Conservation (phyloP, 2,888 invertebrate species). For the Oligia strigilis region DNA sequence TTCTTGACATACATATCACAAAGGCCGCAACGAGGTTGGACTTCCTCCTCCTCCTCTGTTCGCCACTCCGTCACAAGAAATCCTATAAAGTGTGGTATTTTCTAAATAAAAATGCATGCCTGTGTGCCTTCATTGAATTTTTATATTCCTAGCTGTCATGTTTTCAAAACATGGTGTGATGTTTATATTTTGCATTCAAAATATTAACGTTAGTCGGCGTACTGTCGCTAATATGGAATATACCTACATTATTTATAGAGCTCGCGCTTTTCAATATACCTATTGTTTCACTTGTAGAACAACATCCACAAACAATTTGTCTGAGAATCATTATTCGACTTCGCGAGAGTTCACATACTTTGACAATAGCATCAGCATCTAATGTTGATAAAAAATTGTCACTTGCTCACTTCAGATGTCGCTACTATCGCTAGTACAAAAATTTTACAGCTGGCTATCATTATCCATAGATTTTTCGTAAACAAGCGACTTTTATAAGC, state of each 20-base stretch:
- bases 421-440: not conserved
- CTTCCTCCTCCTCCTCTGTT: no score
- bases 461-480: not conserved
- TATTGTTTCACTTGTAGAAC: conserved; percentile 4
- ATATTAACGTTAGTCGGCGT: conserved; percentile 28
- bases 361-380: not conserved
- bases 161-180: conserved; percentile 42
- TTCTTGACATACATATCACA: no score
- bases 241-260: not conserved
- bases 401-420: not conserved
- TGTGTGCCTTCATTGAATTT: conserved; percentile 7
- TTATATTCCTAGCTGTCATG: not conserved
- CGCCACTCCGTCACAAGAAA: not conserved
- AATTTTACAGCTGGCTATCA: not conserved
- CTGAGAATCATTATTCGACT: not conserved
- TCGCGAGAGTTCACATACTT: not conserved
- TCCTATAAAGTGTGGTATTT: conserved; percentile 16
- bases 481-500: not conserved
- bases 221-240: not conserved
- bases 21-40: no score
- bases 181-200: conserved; percentile 39
- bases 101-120: conserved; percentile 4
- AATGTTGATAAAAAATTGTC: not conserved
- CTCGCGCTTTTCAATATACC: conserved; percentile 13
- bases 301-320: not conserved